Conservation (phyloP, 2,797 vertebrate genomes). For the Dipus sagitta region DNA sequence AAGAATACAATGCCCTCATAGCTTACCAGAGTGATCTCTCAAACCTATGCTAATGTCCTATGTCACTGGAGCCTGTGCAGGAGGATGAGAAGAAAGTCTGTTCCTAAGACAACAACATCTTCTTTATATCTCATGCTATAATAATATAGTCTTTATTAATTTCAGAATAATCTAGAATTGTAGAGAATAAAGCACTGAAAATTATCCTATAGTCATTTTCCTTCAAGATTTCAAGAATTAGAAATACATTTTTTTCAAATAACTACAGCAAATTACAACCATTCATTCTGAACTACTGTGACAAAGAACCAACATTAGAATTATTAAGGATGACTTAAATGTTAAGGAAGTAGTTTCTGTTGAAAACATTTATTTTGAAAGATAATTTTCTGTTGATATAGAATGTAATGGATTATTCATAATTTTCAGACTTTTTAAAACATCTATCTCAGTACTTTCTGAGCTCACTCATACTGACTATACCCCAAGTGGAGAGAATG, state of each 20-base stretch:
- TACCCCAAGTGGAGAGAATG: background rate
- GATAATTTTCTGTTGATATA: background rate
- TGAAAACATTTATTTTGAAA: slow-evolving; percentile 33
- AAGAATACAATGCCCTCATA: slow-evolving; percentile 61
- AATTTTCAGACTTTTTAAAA: background rate
- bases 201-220: slow-evolving; percentile 84
- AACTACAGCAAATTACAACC: slow-evolving; percentile 72
- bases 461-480: background rate
- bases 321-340: slow-evolving; percentile 75
- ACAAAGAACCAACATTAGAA: slow-evolving; percentile 76
- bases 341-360: slow-evolving; percentile 78
- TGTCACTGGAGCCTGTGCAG: slow-evolving; percentile 53
- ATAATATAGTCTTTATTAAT: slow-evolving; percentile 82
- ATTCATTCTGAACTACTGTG: slow-evolving; percentile 67
- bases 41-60: background rate
- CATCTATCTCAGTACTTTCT: background rate
- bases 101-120: slow-evolving; percentile 84
- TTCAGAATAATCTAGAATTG: slow-evolving; percentile 82
- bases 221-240: slow-evolving; percentile 83
- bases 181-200: slow-evolving; percentile 84
- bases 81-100: slow-evolving; percentile 72
- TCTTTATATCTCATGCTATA: slow-evolving; percentile 83
- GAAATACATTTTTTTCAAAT: slow-evolving; percentile 74
- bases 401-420: background rate
- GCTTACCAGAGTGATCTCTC: slow-evolving; percentile 24